Percentiles rank a stretch among this genome's conserved stretches.
phyloP scores from a whole-genome alignment of 2,113 vertebrate genomes.

The Baryphthengus martii region DNA sequence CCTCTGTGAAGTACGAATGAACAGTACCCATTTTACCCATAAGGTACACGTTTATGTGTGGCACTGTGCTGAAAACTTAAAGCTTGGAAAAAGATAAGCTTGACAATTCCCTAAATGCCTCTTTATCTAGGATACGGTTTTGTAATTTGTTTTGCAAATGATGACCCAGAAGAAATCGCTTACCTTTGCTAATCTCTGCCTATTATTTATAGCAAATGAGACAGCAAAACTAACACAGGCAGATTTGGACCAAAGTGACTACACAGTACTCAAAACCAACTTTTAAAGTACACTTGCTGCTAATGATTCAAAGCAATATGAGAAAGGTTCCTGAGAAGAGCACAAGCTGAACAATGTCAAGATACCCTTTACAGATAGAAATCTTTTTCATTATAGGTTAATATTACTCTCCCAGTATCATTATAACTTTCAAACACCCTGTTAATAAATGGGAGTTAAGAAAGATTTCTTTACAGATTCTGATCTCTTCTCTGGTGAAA shows the following conservation, averaged over 20 bases:
- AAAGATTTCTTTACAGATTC: constrained; percentile 14
- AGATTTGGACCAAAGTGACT: neutral
- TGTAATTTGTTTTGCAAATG: neutral
- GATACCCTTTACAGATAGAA: constrained; percentile 15
- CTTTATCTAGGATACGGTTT: neutral
- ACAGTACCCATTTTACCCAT: neutral
- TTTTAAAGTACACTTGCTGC: neutral
- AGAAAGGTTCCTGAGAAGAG: neutral
- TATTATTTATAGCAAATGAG: neutral
- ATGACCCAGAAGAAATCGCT: neutral
- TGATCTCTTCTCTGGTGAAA: neutral
- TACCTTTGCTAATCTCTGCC: neutral
- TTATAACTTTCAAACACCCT: neutral
- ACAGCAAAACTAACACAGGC: neutral
- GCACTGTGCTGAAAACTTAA: neutral
- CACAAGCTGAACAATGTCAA: neutral
- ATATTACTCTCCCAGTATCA: neutral
- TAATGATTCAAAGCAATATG: neutral
- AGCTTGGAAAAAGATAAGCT: neutral
- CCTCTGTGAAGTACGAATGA: neutral
- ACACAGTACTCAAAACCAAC: rapidly evolving
- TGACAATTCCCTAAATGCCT: neutral
- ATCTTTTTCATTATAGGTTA: constrained; percentile 49
- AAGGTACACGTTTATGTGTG: neutral
- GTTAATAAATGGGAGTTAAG: constrained; percentile 17